A percentile compares a stretch with the other conserved stretches of the same genome.
Conservation (phyloP, 2,113 vertebrate genomes). For the Phocoena sinus region DNA sequence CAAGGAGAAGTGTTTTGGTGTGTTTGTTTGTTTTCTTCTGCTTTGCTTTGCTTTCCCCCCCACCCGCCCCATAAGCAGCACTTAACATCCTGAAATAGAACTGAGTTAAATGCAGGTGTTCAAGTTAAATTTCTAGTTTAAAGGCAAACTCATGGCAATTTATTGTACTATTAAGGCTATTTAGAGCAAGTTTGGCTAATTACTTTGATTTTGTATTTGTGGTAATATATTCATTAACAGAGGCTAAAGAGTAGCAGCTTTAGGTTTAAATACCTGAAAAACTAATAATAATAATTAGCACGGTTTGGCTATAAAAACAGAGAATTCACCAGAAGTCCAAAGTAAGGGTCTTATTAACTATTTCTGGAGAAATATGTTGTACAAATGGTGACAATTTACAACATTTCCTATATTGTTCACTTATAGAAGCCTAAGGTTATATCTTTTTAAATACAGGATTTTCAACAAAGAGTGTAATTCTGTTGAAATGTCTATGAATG, state of each 20-base stretch:
- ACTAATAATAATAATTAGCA: background rate
- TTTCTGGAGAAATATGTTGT: background rate
- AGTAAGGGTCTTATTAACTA: background rate
- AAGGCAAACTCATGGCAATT: background rate
- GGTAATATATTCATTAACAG: background rate
- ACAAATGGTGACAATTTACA: background rate
- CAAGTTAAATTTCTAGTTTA: background rate
- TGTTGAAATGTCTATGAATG: background rate
- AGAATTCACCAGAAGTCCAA: background rate
- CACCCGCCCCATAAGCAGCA: accelerated
- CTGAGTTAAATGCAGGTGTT: background rate
- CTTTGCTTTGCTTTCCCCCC: background rate
- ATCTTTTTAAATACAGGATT: slow-evolving; percentile 35
- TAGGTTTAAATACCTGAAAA: background rate
- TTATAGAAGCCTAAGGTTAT: background rate
- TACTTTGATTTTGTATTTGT: background rate
- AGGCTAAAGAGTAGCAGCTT: background rate
- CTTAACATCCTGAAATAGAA: background rate
- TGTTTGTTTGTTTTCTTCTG: background rate
- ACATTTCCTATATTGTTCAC: background rate
- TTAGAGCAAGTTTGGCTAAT: background rate
- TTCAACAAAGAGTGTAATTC: slow-evolving; percentile 55
- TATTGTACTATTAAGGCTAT: background rate
- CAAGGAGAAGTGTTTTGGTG: background rate
- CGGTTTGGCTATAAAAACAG: background rate